A percentile compares a stretch with the other conserved stretches of the same genome.
Evolutionary conservation across 2,888 invertebrate species (phyloP).

Genomic region (Hypselothyrea guttata): DNA sequence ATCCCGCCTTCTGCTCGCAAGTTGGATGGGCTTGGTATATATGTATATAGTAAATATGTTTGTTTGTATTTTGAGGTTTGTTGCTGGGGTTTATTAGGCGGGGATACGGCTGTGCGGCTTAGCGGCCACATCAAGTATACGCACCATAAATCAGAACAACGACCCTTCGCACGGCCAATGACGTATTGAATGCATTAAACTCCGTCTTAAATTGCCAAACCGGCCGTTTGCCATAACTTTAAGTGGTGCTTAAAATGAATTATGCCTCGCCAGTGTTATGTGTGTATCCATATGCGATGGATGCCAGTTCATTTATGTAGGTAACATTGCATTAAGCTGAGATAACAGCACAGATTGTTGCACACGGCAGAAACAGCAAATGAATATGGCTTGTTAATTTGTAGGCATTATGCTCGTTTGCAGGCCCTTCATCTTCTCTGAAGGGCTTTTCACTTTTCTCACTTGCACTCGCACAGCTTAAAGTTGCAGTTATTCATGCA

Average conservation of each 20-base stretch:
- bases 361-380: background rate
- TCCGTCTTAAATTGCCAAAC: conserved; percentile 62
- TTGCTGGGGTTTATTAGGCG: conserved; percentile 45
- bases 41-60: conserved; percentile 15
- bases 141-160: conserved; percentile 72
- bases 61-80: conserved; percentile 41
- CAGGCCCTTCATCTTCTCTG: too few relatives aligned
- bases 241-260: conserved; percentile 76
- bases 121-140: conserved; percentile 72
- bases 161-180: conserved; percentile 46
- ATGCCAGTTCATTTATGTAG: conserved; percentile 24
- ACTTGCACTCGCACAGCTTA: conserved; percentile 6
- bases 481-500: background rate
- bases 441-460: too few relatives aligned
- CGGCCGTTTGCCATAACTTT: conserved; percentile 65
- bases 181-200: conserved; percentile 75
- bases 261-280: conserved; percentile 54
- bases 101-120: conserved; percentile 57
- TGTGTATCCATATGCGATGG: conserved; percentile 1
- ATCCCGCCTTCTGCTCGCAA: conserved; percentile 1
- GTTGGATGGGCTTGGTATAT: conserved; percentile 3
- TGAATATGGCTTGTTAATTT: conserved; percentile 57
- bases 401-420: conserved; percentile 38
- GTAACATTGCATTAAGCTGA: conserved; percentile 19
- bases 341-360: conserved; percentile 42